Evolutionary conservation across 2,888 invertebrate genomes (phyloP).

Genomic region (Drosophila stalkeri): DNA sequence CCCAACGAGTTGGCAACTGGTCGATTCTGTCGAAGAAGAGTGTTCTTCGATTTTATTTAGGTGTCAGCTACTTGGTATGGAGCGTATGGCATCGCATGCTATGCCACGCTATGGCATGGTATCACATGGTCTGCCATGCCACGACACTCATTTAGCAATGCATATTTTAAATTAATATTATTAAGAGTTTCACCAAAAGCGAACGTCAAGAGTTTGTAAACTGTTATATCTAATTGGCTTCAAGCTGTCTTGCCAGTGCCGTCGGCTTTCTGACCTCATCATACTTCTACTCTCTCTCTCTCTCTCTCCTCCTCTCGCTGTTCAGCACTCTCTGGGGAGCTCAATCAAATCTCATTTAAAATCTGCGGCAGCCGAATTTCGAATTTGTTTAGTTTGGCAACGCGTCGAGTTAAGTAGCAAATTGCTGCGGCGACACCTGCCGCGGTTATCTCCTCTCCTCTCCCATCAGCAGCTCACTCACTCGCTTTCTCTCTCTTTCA

Average conservation of each 20-base stretch:
- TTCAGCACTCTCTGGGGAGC: background rate
- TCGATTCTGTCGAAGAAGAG: constrained; percentile 42
- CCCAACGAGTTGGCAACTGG: constrained; percentile 20
- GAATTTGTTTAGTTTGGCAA: constrained; percentile 40
- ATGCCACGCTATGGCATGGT: constrained; percentile 21
- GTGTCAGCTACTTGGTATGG: constrained; percentile 74
- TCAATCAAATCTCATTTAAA: constrained; percentile 15
- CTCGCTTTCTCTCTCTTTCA: constrained; percentile 19
- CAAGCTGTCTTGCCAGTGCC: constrained; percentile 14
- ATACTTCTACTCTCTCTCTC: background rate
- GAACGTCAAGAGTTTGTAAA: constrained; percentile 14
- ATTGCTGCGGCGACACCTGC: constrained; percentile 72
- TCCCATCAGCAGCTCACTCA: constrained; percentile 14
- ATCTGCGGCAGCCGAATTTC: constrained; percentile 17
- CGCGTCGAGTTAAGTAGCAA: constrained; percentile 48
- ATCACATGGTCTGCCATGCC: constrained; percentile 9
- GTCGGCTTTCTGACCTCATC: constrained; percentile 23
- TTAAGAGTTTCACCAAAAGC: constrained; percentile 46
- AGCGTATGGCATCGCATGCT: constrained; percentile 43
- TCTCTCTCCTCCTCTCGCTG: background rate
- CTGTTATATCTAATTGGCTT: constrained; percentile 35
- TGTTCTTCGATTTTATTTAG: constrained; percentile 37
- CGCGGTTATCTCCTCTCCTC: constrained; percentile 32
- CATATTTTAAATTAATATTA: constrained; percentile 64
- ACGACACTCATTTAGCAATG: constrained; percentile 48